Evolutionary conservation across 1,140 invertebrate genomes (phyloP).

Genomic region (Brachionus angularis): DNA sequence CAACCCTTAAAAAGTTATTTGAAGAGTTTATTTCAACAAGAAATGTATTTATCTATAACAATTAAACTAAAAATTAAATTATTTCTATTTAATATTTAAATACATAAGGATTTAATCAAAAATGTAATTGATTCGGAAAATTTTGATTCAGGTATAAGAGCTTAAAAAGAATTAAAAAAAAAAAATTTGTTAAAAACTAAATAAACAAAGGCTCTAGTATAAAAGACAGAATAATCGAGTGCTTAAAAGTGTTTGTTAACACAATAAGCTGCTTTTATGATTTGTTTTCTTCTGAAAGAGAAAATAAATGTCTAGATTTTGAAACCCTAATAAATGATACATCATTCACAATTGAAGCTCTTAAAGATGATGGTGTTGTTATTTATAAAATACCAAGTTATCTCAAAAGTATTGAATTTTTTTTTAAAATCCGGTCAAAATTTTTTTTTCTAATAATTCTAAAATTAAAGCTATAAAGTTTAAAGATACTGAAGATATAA

Average conservation of each 20-base stretch:
- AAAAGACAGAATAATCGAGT: conserved; percentile 1
- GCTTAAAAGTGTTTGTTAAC: not conserved
- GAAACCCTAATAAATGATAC: conserved; percentile 10
- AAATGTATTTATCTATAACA: not conserved
- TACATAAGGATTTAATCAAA: not conserved
- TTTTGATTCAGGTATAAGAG: conserved; percentile 7
- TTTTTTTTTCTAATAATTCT: not conserved
- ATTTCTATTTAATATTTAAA: too few relatives aligned
- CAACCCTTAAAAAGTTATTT: conserved; percentile 1
- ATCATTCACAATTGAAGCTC: conserved; percentile 13
- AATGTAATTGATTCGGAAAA: conserved; percentile 11
- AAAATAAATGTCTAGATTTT: conserved; percentile 1
- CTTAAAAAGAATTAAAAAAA: not conserved
- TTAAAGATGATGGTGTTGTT: conserved; percentile 37
- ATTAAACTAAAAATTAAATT: too few relatives aligned
- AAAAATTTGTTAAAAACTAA: not conserved
- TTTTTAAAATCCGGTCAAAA: not conserved
- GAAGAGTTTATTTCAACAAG: conserved; percentile 27
- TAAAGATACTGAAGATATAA: not conserved
- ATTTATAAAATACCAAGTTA: conserved; percentile 19
- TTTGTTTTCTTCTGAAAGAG: not conserved
- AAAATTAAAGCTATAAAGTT: conserved; percentile 14
- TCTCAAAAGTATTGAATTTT: not conserved
- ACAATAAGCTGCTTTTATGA: not conserved
- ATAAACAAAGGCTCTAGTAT: not conserved